Base-by-base conservation (phyloP, 2,113 vertebrate genomes). In the Potamarius usumacintae region DNA sequence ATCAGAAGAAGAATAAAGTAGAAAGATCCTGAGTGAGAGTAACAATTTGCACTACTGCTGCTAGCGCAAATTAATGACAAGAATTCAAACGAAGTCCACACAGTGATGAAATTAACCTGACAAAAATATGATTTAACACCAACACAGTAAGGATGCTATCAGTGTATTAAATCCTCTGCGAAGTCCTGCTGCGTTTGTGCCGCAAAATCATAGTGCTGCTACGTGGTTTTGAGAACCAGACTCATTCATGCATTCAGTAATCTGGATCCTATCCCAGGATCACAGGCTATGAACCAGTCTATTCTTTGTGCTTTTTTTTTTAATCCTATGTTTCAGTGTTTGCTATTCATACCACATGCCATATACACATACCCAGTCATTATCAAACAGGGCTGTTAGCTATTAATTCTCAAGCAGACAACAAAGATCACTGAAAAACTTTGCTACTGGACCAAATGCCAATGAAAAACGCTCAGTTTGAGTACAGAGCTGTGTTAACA, bases 391-490 rank as follows among this genome's bases (percentile, higher is more conserved):
- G 17, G 17, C 79, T 81, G 79, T 60, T 81, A 60, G 57, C 79
- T 81, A 81, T 60, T 81, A 22, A 81, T 60, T 60, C 53, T 34
- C 34, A 58, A 81, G 22, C 22, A 15, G 50, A 17, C 76, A 10
- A 79, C 10, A 55, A 17, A 78, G 55, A 57, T 0, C 52, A 18
- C 52, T 79, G 52, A 81, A 82, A 62, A 62, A 12, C 18, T 3
- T 25, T 82, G 79, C 57, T 81, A 60, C 79, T 60, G 79, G n/a
- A 60, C 79, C 79, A 81, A 53, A 81, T 6, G 79, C 27, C 57
- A 60, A 42, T 58, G 27, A 2, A 58, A 80, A 34, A 58, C 34
- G 7, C 30, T 34, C 15, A 22, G 79, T 42, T 42, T 9, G 20
- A 60, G 17, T 60, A 22, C 17, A 14, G 30, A 4, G 5, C 78